phyloP scores from a whole-genome alignment of 2,797 vertebrate species.

The Acipenser transmontanus region DNA sequence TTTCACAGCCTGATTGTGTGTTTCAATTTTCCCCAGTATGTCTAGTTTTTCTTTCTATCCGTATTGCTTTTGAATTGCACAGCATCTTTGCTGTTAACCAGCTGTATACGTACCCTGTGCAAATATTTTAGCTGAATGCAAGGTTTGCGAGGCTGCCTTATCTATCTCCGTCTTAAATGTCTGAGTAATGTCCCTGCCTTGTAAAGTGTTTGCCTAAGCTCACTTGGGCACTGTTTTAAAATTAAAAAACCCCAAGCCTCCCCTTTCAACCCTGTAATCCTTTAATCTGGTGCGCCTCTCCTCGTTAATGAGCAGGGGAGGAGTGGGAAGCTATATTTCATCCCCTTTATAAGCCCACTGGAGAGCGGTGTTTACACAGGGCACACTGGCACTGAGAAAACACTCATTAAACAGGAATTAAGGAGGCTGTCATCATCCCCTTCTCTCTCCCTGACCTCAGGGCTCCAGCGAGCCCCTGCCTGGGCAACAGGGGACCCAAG shows the following conservation, averaged over 20 bases:
- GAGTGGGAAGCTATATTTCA: slow-evolving; percentile 66
- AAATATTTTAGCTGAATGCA: slow-evolving; percentile 13
- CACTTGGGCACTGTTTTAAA: slow-evolving; percentile 33
- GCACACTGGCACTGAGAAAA: slow-evolving; percentile 68
- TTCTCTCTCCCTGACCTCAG: slow-evolving; percentile 43
- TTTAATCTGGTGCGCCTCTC: slow-evolving; percentile 17
- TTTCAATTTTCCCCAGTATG: too few species aligned
- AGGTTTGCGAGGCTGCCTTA: slow-evolving; percentile 55
- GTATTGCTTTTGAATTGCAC: too few species aligned
- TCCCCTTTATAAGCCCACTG: slow-evolving; percentile 59
- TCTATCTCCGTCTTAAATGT: slow-evolving; percentile 31
- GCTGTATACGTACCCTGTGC: too few species aligned
- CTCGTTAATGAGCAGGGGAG: slow-evolving; percentile 32
- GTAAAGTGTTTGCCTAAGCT: slow-evolving; percentile 47
- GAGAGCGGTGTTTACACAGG: slow-evolving; percentile 72
- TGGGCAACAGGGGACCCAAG: too few species aligned
- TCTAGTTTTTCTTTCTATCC: too few species aligned
- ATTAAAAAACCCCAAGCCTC: slow-evolving; percentile 35
- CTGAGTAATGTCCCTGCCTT: slow-evolving; percentile 48
- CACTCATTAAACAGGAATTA: slow-evolving; percentile 78
- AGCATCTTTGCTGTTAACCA: too few species aligned
- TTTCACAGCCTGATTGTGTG: too few species aligned
- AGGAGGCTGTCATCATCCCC: slow-evolving; percentile 67
- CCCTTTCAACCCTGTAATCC: slow-evolving; percentile 28
- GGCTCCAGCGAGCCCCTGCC: not conserved